Evolutionary conservation across 1,140 invertebrate genomes (phyloP), one percentile per base, ranked within the genome.

Genomic region (Ridgeia piscesae): DNA sequence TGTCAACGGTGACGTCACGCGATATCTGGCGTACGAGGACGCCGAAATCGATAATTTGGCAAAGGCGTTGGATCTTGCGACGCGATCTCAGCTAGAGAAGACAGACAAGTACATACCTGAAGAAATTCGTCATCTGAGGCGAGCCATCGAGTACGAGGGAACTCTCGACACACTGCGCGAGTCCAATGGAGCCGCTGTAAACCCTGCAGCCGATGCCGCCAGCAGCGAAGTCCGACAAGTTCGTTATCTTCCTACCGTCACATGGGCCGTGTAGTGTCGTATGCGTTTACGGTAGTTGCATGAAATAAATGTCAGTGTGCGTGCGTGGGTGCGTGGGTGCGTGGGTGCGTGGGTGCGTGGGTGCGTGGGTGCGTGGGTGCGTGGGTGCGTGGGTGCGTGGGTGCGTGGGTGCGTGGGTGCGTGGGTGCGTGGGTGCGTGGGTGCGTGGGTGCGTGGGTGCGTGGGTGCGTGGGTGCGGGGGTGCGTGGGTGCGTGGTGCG

Each of bases 61-160:
- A 11, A 34, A 92, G 33, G 91, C 91, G 4, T 34, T 92, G 33
- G 88, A 92, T 89, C 91, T 92, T 6, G 91, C 91, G 33, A 92
- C 91, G 4, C 42, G 34, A 8, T 35, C 34, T 17, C 91, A 92
- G 58, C 17, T 88, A 4, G 91, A 92, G 33, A 48, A 88, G 48
- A 92, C 91, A 6, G 91, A 92, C 91, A 88, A 89, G 31, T 92
- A 92, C 91, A 92, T 92, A n/a, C 48, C 42, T 1, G 50, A 88
- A 33, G 91, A 92, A 88, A 42, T 92, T 1, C 42, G 42, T 6
- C 88, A 88, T 48, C 21, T 92, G 34, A 92, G 88, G 91, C 31
- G 33, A 88, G 48, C 91, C 14, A 89, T 92, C 31, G 33, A 92
- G 31, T 34, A 92, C 88, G 91, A 92, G 91, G 34, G 33, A 88